Conservation (phyloP, 2,113 vertebrate genomes). For the Entomyzon cyanotis region DNA sequence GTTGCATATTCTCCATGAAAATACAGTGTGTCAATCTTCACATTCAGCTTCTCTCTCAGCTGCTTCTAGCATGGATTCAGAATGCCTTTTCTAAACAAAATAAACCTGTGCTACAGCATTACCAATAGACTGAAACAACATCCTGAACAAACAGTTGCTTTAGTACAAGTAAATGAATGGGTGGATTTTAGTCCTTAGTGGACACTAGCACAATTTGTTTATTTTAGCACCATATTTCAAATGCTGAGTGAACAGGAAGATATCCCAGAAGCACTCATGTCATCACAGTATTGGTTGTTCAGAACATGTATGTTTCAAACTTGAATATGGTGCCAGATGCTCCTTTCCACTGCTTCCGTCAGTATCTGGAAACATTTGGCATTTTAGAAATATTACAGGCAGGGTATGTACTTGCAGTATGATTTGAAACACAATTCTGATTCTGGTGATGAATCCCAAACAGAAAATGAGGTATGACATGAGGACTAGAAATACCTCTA, state of each 20-base stretch:
- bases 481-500: slow-evolving; percentile 10
- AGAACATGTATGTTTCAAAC: background rate
- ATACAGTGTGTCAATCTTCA: background rate
- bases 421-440: background rate
- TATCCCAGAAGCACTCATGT: background rate
- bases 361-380: background rate
- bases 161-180: background rate
- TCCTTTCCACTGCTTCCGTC: background rate
- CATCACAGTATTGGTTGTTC: background rate
- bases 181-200: background rate
- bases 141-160: background rate
- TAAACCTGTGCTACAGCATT: background rate
- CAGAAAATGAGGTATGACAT: background rate
- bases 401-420: background rate
- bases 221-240: background rate
- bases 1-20: background rate
- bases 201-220: background rate
- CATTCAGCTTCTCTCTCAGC: background rate
- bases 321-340: background rate
- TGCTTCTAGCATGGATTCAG: background rate
- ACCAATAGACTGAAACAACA: background rate
- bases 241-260: background rate
- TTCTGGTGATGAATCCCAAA: background rate
- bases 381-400: background rate
- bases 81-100: background rate